Evolutionary conservation across 2,888 invertebrate genomes (phyloP).

Genomic region (Amblyjoppa fuscipennis): DNA sequence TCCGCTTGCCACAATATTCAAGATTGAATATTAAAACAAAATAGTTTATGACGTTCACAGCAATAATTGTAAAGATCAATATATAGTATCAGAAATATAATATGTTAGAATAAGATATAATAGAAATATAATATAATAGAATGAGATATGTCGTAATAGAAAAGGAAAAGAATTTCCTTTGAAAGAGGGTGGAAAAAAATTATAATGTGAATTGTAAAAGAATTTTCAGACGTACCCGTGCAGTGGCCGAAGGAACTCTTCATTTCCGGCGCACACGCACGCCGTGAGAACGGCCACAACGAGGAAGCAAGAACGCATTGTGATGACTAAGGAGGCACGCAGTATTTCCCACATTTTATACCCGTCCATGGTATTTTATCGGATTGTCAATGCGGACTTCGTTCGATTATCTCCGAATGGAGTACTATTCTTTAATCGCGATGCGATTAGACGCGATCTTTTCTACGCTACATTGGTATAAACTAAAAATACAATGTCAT

Average conservation of each 20-base stretch:
- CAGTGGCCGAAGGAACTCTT: constrained; percentile 69
- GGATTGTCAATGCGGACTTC: constrained; percentile 10
- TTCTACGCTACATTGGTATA: background rate
- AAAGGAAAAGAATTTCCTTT: too few species aligned
- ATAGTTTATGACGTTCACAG: too few species aligned
- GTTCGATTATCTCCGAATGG: constrained; percentile 19
- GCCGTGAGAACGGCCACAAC: constrained; percentile 63
- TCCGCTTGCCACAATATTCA: too few species aligned
- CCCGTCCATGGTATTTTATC: constrained; percentile 37
- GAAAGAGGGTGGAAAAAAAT: background rate
- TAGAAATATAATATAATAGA: too few species aligned
- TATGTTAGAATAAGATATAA: too few species aligned
- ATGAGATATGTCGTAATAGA: too few species aligned
- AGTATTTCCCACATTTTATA: constrained; percentile 41
- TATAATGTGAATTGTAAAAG: background rate
- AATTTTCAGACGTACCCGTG: constrained; percentile 69
- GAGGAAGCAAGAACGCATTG: constrained; percentile 68
- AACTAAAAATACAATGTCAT: background rate
- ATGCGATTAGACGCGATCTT: constrained; percentile 16
- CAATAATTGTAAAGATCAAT: too few species aligned
- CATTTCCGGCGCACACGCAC: constrained; percentile 47
- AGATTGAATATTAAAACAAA: too few species aligned
- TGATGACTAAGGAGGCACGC: constrained; percentile 30
- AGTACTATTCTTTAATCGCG: constrained; percentile 21
- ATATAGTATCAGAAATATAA: too few species aligned